Base-by-base conservation (phyloP, 2,113 vertebrate genomes). In the Natator depressus region DNA sequence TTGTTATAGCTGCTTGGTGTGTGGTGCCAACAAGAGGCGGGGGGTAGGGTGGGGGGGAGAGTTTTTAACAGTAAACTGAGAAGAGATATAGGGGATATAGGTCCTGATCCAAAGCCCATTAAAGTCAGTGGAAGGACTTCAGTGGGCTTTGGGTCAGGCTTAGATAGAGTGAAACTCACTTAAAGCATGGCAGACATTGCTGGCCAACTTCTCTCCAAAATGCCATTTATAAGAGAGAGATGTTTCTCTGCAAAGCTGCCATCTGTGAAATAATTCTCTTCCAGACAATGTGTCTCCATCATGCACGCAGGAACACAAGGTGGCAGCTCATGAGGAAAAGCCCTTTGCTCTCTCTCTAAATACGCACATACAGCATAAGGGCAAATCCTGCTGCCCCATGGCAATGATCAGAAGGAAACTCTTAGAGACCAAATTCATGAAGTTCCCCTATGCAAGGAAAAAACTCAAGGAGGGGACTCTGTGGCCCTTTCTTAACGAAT, bases 291-390 rank as follows among this genome's bases (percentile, higher is more conserved):
- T 76, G 81, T 53, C 87, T 25, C 3, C 19, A 38, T 20, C 17
- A 10, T 35, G 57, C 57, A 35, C 35, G 12, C 22, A 38, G 50
- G 46, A 59, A 35, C 4, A 25, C 13, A 7, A 24, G 57, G 12
- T 2, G 3, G 27, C 11, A 38, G 38, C 25, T 38, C 53, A 38
- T 35, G n/a, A 13, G 46, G 75, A 22, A 76, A 88, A 75, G 80
- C 79, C 35, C 35, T 69, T 69, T 69, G 85, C 80, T 17, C 31
- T 69, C 53, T 84, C 24, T 22, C 50, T 84, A 49, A 35, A 10
- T 0, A 0, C 1, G 35, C 50, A 29, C 72, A 79, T 49, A 31
- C 38, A 42, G 72, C 76, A 46, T 2, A 0, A 59, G 3, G 79
- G 22, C 85, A 76, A 35, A 20, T 50, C 29, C 27, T 84, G 22